Evolutionary conservation across 2,888 invertebrate genomes (phyloP).

Genomic region (Ophion slaviceki): DNA sequence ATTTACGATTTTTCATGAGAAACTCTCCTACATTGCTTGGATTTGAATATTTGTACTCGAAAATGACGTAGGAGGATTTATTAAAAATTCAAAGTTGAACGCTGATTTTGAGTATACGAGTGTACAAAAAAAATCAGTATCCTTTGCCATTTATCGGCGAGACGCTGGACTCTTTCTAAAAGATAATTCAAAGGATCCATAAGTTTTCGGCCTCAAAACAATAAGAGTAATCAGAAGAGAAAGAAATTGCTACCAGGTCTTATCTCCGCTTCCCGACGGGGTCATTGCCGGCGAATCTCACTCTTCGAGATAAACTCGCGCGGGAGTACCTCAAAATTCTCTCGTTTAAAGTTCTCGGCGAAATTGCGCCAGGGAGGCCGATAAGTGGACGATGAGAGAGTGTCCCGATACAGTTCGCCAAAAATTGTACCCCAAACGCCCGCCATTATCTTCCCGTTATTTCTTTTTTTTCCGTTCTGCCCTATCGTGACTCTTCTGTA

Average conservation of each 20-base stretch:
- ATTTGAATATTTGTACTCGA: too few species aligned
- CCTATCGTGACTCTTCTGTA: not conserved
- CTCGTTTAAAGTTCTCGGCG: constrained; percentile 10
- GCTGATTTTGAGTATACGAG: not conserved
- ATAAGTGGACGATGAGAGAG: constrained; percentile 57
- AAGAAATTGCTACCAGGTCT: constrained; percentile 19
- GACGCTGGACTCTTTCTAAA: not conserved
- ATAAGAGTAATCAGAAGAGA: constrained; percentile 2
- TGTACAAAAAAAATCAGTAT: not conserved
- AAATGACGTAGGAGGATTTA: too few species aligned
- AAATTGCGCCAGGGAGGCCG: constrained; percentile 2
- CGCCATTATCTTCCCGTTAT: constrained; percentile 48
- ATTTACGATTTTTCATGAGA: too few species aligned
- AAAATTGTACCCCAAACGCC: constrained; percentile 49
- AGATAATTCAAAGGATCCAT: not conserved
- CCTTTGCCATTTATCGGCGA: not conserved
- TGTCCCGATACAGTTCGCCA: constrained; percentile 39
- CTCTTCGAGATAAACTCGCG: constrained; percentile 50
- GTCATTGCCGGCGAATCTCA: constrained; percentile 56
- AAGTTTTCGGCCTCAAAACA: not conserved
- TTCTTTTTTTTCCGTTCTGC: not conserved
- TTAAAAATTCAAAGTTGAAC: not conserved
- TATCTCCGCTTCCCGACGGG: constrained; percentile 43
- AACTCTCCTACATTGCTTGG: too few species aligned
- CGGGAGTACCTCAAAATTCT: constrained; percentile 11